phyloP scores from a whole-genome alignment of 2,797 vertebrate species.

The Anabacerthia variegaticeps region DNA sequence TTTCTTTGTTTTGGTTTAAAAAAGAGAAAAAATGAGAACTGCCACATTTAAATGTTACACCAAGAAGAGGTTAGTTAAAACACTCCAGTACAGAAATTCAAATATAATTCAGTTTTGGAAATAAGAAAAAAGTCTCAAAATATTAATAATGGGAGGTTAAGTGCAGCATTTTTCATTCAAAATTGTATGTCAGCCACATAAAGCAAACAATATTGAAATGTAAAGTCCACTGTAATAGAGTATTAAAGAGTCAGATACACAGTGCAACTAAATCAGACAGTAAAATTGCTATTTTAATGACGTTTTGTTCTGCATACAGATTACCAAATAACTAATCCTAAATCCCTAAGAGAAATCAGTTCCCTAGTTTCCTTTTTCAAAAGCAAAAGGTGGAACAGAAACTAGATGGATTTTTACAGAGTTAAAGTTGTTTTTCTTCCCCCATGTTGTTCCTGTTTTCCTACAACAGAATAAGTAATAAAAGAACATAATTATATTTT shows the following conservation, averaged over 20 bases:
- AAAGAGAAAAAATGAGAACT: background rate
- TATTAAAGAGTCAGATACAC: background rate
- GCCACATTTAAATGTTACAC: background rate
- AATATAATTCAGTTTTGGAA: constrained; percentile 3
- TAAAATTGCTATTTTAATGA: background rate
- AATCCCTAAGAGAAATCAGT: background rate
- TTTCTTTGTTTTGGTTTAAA: background rate
- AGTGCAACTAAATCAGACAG: background rate
- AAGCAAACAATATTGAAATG: background rate
- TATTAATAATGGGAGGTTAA: constrained; percentile 4
- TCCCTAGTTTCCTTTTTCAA: background rate
- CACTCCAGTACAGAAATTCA: background rate
- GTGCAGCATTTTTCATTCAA: background rate
- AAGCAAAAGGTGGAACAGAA: background rate
- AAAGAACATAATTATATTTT: background rate
- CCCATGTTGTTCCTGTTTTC: background rate
- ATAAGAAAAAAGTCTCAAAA: background rate
- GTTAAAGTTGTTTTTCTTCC: background rate
- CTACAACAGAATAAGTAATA: background rate
- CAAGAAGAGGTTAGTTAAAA: constrained; percentile 12
- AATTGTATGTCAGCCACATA: background rate
- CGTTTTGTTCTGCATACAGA: background rate
- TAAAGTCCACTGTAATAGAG: background rate
- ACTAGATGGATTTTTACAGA: background rate
- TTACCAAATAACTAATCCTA: background rate